Base-by-base conservation (phyloP, 2,797 vertebrate genomes). In the Babyrousa celebensis region DNA sequence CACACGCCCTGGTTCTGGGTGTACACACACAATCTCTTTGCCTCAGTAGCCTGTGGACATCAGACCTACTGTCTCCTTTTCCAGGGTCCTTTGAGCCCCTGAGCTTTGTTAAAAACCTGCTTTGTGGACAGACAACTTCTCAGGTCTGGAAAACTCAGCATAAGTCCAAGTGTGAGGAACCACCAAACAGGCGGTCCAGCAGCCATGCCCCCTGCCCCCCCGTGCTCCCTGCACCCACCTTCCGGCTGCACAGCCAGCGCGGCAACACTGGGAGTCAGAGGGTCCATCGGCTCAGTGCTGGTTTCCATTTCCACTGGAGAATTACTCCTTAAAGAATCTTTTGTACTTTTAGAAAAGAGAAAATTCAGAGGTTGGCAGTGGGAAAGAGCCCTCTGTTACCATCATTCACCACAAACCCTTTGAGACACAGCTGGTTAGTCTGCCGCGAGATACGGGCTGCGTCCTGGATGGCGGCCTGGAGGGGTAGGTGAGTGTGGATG, bases 221-320 rank as follows among this genome's bases (percentile, higher is more conserved):
- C n/a, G 36, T 1, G 5, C 21, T 29, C 54, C 5, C 16, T 0
- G 7, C 43, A 97, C 99, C 99, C 97, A 99, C 99, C 99, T 97
- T 99, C 99, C 43, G 99, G 98, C 79, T 98, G 99, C 74, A 98
- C 95, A 48, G 99, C 98, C 90, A 99, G 98, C 43, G 98, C 97
- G 65, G 99, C 97, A 29, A 98, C 98, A 43, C 99, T 99, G 91
- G 99, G 99, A 71, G 99, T 99, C 91, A 99, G 98, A 29, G 99
- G 99, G 98, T 99, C 99, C 94, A 98, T 90, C 0, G 99, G 98
- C 67, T 99, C 99, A 63, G 99, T 97, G 89, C 98, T 99, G 94
- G 99, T 99, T 98, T 99, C 99, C 99, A 99, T 99, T 97, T 99
- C 99, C 98, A 99, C 99, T 3, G 99, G 99, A 94, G 99, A 99